A percentile compares a stretch with the other conserved stretches of the same genome.
Conservation (phyloP, 2,797 vertebrate species). For the Tenualosa thibaudeaui region DNA sequence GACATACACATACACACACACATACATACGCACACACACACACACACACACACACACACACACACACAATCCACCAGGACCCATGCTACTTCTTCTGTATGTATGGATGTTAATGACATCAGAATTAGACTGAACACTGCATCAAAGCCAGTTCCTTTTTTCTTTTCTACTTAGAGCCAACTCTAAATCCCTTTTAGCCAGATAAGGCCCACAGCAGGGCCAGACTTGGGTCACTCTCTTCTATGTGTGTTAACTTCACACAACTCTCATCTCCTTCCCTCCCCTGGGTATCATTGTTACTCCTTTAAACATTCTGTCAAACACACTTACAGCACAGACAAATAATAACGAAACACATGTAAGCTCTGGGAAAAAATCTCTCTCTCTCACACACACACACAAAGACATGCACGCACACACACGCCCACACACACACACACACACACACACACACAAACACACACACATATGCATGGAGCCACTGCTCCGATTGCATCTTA, state of each 20-base stretch:
- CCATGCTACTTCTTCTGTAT: neutral
- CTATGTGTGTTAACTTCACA: neutral
- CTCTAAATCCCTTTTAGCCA: neutral
- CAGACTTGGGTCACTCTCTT: neutral
- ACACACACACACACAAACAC: neutral
- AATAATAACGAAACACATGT: neutral
- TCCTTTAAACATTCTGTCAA: conserved; percentile 11
- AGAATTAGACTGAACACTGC: no score
- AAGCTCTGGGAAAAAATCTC: neutral
- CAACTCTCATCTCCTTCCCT: neutral
- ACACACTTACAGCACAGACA: neutral
- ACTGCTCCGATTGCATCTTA: neutral
- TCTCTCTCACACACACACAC: neutral
- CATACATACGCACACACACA: neutral
- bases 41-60: neutral
- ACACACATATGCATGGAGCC: neutral
- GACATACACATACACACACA: no score
- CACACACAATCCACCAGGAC: neutral
- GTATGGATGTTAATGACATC: neutral
- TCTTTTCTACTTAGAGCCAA: neutral
- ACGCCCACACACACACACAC: neutral
- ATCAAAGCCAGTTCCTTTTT: neutral
- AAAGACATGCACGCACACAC: neutral
- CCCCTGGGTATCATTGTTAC: neutral
- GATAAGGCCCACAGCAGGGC: neutral